phyloP scores from a whole-genome alignment of 2,113 vertebrate genomes.

The Copsychus sechellarum region DNA sequence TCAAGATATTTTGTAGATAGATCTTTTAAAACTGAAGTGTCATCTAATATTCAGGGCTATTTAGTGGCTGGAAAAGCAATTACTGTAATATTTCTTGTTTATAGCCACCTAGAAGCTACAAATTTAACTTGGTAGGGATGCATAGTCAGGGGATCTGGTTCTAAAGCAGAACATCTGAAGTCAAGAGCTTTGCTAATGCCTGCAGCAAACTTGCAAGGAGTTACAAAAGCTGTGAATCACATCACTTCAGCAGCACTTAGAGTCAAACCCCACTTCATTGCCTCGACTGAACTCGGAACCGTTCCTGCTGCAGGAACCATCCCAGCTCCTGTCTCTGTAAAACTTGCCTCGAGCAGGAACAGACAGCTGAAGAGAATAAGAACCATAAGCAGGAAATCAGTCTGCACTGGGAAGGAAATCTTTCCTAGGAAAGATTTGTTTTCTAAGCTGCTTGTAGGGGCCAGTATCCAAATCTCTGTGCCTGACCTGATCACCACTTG shows the following conservation, averaged over 20 bases:
- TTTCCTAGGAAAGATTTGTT: slow-evolving; percentile 10
- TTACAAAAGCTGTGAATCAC: slow-evolving; percentile 40
- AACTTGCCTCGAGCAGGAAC: neutral
- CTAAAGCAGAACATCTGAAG: slow-evolving; percentile 9
- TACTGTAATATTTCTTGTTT: slow-evolving; percentile 9
- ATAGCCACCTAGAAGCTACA: slow-evolving; percentile 14
- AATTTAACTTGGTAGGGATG: neutral
- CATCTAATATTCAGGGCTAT: slow-evolving; percentile 36
- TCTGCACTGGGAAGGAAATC: slow-evolving; percentile 24
- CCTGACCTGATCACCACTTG: neutral
- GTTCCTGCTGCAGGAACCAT: neutral
- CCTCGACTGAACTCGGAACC: neutral
- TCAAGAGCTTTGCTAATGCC: slow-evolving; percentile 36
- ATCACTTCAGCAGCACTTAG: neutral
- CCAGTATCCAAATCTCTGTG: neutral
- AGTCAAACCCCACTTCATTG: neutral
- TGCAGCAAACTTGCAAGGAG: slow-evolving; percentile 24
- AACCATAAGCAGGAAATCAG: slow-evolving; percentile 7
- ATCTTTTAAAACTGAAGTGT: slow-evolving; percentile 23
- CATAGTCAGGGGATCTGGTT: neutral
- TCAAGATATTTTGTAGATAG: neutral
- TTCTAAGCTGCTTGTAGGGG: slow-evolving; percentile 10
- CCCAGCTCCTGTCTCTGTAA: neutral
- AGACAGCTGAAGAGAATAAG: slow-evolving; percentile 11
- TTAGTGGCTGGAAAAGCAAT: slow-evolving; percentile 13